Conservation (phyloP, 1,140 invertebrate species). For the Drosophila malerkotliana region DNA sequence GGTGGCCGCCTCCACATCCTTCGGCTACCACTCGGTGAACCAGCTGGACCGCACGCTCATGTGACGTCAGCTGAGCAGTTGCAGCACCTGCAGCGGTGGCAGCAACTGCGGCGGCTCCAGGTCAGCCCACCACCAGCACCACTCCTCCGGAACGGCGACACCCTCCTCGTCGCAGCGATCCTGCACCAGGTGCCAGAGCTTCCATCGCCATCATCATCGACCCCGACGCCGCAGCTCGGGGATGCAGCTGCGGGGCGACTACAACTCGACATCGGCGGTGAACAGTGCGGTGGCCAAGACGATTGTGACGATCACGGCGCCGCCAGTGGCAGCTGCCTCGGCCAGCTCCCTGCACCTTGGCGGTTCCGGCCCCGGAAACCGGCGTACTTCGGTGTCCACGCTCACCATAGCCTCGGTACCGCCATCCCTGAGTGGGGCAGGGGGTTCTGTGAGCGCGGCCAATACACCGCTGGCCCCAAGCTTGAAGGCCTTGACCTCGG, state of each 20-base stretch:
- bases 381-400: slow-evolving; percentile 66
- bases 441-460: slow-evolving; percentile 61
- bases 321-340: slow-evolving; percentile 70
- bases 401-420: slow-evolving; percentile 70
- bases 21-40: slow-evolving; percentile 82
- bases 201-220: slow-evolving; percentile 80
- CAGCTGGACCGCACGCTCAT: slow-evolving; percentile 81
- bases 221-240: slow-evolving; percentile 72
- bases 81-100: slow-evolving; percentile 83
- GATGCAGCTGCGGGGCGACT: slow-evolving; percentile 66
- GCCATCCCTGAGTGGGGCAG: slow-evolving; percentile 29
- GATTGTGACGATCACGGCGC: slow-evolving; percentile 71
- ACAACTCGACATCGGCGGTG: slow-evolving; percentile 70
- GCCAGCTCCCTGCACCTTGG: slow-evolving; percentile 61
- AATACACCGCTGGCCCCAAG: slow-evolving; percentile 60
- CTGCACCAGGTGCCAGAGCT: slow-evolving; percentile 82
- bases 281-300: slow-evolving; percentile 68
- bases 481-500: slow-evolving; percentile 62
- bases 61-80: slow-evolving; percentile 83
- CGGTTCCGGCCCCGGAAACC: slow-evolving; percentile 3
- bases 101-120: slow-evolving; percentile 77
- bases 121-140: slow-evolving; percentile 67
- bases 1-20: slow-evolving; percentile 82
- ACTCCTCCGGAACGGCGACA: slow-evolving; percentile 58
- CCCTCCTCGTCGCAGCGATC: slow-evolving; percentile 68